These are phyloP conservation scores for Anisognathus igniventris DNA, from an alignment of 2,797 vertebrate species.

Conservation along the genomic window DNA sequence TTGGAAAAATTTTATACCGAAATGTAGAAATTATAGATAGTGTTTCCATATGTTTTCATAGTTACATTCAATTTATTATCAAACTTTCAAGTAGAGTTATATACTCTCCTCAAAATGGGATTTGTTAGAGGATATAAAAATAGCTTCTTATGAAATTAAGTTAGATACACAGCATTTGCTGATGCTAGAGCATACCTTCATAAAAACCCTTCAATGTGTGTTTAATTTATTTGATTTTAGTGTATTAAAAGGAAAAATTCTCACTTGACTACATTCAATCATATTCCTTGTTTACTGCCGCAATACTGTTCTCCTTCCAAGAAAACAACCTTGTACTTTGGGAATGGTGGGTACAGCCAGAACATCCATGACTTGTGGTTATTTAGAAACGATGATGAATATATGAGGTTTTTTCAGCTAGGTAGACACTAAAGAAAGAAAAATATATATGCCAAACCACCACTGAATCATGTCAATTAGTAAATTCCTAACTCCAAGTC, in stretches of 20 bases:
- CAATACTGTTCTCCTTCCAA: constrained; percentile 24
- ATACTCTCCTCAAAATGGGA: neutral
- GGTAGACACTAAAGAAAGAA: constrained; percentile 44
- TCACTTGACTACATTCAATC: constrained; percentile 16
- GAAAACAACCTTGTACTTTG: constrained; percentile 20
- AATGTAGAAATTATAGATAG: constrained; percentile 13
- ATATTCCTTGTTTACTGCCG: constrained; percentile 18
- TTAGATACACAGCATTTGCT: constrained; percentile 10
- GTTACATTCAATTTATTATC: constrained; percentile 14
- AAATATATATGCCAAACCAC: constrained; percentile 29
- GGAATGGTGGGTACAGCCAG: constrained; percentile 4
- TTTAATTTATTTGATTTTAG: constrained; percentile 74
- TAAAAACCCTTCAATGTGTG: constrained; percentile 56
- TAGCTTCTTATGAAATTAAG: constrained; percentile 24
- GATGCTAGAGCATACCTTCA: constrained; percentile 39
- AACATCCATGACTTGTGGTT: constrained; percentile 36
- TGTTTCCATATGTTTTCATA: constrained; percentile 24
- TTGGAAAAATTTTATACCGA: constrained; percentile 39
- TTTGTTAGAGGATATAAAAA: constrained; percentile 66
- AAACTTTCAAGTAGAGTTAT: neutral
- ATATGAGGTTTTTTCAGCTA: constrained; percentile 44
- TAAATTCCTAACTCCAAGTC: neutral
- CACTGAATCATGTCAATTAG: constrained; percentile 32
- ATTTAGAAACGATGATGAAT: constrained; percentile 25
- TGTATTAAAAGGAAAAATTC: constrained; percentile 52